Percentiles rank a stretch among this genome's conserved stretches.
Evolutionary conservation across 2,888 invertebrate species (phyloP).

Genomic region (Pachliopta kotzebuea): DNA sequence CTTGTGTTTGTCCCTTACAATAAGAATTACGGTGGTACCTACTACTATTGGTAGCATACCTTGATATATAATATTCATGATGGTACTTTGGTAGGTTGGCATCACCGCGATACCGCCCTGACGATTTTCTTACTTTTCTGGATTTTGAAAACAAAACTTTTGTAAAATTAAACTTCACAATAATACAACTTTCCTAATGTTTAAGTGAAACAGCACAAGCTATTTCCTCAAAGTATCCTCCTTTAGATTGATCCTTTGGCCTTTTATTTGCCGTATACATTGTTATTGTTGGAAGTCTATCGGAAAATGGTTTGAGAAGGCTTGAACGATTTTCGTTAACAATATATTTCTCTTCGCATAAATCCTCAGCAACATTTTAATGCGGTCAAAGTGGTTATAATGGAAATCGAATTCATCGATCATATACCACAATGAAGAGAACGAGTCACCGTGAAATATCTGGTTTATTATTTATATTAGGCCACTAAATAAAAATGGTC

Average conservation of each 20-base stretch:
- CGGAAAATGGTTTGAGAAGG: conserved; percentile 11
- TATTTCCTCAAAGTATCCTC: neutral
- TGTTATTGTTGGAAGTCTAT: conserved; percentile 9
- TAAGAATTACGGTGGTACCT: too few species aligned
- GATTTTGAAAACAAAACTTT: too few species aligned
- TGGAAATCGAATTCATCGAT: conserved; percentile 5
- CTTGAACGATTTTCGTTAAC: conserved; percentile 14
- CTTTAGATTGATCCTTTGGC: conserved; percentile 4
- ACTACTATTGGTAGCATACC: too few species aligned
- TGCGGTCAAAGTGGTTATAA: conserved; percentile 9
- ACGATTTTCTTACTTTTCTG: too few species aligned
- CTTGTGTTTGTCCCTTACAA: too few species aligned
- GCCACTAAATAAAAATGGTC: neutral
- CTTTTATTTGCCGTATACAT: conserved; percentile 7
- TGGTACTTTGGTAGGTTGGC: too few species aligned
- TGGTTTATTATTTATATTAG: too few species aligned
- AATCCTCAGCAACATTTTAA: conserved; percentile 8
- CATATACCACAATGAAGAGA: neutral
- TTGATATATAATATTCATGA: too few species aligned
- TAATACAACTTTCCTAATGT: too few species aligned
- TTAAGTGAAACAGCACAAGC: neutral
- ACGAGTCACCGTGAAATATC: neutral
- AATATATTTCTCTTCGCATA: conserved; percentile 10
- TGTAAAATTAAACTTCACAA: too few species aligned
- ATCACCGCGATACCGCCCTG: too few species aligned